Evolutionary conservation across 1,140 invertebrate species (phyloP).

Genomic region (Dreissena polymorpha): DNA sequence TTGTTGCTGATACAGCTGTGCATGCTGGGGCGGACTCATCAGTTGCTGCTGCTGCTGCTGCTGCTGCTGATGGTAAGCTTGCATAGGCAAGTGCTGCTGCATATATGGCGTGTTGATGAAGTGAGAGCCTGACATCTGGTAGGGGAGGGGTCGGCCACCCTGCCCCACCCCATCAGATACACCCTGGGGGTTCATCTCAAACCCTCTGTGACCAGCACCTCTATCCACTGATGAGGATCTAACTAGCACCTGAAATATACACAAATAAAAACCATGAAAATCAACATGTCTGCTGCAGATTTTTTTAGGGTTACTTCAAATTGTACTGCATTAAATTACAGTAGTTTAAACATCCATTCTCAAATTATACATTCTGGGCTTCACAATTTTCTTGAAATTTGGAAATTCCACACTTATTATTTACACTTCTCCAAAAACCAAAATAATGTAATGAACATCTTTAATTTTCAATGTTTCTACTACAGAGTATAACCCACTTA

Average conservation of each 20-base stretch:
- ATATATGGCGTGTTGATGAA: constrained; percentile 48
- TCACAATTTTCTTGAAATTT: no score
- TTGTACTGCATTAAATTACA: no score
- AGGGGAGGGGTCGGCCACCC: constrained; percentile 18
- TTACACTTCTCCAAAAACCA: no score
- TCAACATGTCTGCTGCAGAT: neutral
- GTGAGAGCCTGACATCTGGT: constrained; percentile 37
- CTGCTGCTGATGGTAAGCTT: constrained; percentile 54
- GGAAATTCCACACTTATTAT: no score
- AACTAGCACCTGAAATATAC: constrained; percentile 43
- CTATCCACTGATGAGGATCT: constrained; percentile 42
- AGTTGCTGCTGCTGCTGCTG: constrained; percentile 40
- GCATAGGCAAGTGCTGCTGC: constrained; percentile 46
- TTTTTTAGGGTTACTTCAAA: no score
- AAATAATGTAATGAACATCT: no score
- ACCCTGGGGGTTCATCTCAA: constrained; percentile 38
- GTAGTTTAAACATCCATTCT: no score
- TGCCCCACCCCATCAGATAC: constrained; percentile 37
- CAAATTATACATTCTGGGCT: no score
- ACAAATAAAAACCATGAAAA: constrained; percentile 8
- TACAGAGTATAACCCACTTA: no score
- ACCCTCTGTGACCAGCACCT: neutral
- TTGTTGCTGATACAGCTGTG: constrained; percentile 34
- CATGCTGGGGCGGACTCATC: constrained; percentile 21
- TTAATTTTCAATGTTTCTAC: no score